Base-by-base conservation (phyloP, 2,797 vertebrate genomes). In the Bufotes viridis region DNA sequence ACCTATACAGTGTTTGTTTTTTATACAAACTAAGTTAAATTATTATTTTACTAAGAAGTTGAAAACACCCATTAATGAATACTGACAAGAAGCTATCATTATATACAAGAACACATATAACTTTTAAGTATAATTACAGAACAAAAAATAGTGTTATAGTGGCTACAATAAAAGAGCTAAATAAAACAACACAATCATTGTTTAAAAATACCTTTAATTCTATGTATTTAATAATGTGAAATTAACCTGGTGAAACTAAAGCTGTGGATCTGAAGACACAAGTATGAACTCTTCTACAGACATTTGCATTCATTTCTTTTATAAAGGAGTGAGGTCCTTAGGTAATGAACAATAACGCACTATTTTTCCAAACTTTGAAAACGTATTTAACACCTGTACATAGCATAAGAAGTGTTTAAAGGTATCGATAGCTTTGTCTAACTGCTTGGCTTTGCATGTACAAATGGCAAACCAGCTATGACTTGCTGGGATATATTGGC, bases 391-490 rank as follows among this genome's bases (percentile, higher is more conserved):
- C 81, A 84, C 81, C 83, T 85, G 22, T 65, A 75, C 82, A 85
- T 51, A 87, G 24, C 57, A 51, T 60, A 67, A 49, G 8, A 76
- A 83, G 76, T 55, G 29, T 83, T 55, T 88, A 12, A 58, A 60
- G 81, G 63, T 72, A 88, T 84, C 22, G 58, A 70, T 65, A 72
- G 74, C n/a, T 84, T 69, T 78, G 81, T 83, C 20, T 87, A 24
- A 67, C 60, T 80, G 29, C 76, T 72, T 14, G 49, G 58, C 42
- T 58, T 75, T 85, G 82, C 85, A 78, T 63, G n/a, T 57, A 55
- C 26, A 85, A 88, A 81, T 72, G 57, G 55, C 69, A 81, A 55
- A 88, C 82, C 18, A 85, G 87, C 87, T 74, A 85, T 58, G 78
- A 79, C 76, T 85, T 88, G 87, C 82, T 84, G 53, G 9, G 15